These are phyloP conservation scores for Allobates femoralis DNA, from an alignment of 2,797 vertebrate species.

Conservation along the genomic window DNA sequence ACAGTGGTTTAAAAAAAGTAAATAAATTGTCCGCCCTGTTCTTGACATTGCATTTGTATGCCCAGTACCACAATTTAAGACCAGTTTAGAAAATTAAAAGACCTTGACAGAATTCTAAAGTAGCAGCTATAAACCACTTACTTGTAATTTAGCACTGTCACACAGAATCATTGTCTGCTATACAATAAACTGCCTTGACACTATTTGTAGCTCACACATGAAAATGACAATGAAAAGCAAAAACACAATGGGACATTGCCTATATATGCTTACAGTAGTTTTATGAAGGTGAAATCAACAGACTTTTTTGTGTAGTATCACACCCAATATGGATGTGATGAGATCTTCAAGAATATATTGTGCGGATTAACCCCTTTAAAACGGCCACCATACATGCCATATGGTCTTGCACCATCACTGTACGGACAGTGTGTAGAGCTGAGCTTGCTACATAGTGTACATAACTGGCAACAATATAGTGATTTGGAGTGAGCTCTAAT, in stretches of 20 bases:
- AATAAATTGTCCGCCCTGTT: not conserved
- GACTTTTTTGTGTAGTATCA: not conserved
- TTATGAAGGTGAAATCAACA: not conserved
- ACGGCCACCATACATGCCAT: no score
- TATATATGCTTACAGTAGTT: not conserved
- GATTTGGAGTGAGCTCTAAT: no score
- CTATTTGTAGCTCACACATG: constrained; percentile 1
- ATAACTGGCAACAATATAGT: no score
- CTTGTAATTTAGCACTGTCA: not conserved
- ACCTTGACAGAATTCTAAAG: not conserved
- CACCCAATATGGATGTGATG: not conserved
- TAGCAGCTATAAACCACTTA: not conserved
- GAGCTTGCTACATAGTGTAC: no score
- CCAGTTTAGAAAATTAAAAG: constrained; percentile 1
- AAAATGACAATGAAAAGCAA: not conserved
- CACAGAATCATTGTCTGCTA: constrained; percentile 14
- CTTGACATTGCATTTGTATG: not conserved
- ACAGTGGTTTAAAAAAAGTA: no score
- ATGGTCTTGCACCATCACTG: no score
- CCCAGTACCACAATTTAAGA: not conserved
- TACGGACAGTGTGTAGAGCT: no score
- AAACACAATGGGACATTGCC: not conserved
- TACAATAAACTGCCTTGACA: constrained; percentile 33
- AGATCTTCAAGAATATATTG: not conserved
- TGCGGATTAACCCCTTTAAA: not conserved